Base-by-base conservation (phyloP, 2,113 vertebrate genomes). In the Neoarius graeffei region DNA sequence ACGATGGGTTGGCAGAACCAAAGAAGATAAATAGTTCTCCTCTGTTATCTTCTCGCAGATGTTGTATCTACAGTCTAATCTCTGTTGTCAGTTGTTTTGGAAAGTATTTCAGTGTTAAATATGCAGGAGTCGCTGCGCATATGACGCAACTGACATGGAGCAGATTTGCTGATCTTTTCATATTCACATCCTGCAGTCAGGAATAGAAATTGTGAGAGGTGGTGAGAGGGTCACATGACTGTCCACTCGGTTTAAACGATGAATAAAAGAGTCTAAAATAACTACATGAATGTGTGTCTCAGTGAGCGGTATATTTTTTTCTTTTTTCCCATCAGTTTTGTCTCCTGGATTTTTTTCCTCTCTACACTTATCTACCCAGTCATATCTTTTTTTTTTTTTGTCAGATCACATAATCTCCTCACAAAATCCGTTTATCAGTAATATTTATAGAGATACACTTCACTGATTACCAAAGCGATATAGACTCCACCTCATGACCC, bases 141-240 rank as follows among this genome's bases (percentile, higher is more conserved):
- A 42, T 62, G 50, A 71, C 5, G 82, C 83, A 54, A 7, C 62
- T 84, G 56, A 48, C 56, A 50, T 17, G 30, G 23, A n/a, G 71
- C 48, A 50, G 30, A 52, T 23, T 30, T 23, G 42, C 50, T 42
- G 50, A 59, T 27, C 25, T 20, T 83, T 76, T 76, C 30, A 77
- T 84, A 30, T 35, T 74, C 69, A 30, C 73, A 25, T 11, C 25
- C 64, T 71, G 25, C 35, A 50, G 71, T 42, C 69, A 50, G 54
- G 27, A 74, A 73, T 59, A 35, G 84, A 23, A 54, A 6, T 7
- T 50, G 13, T 52, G 20, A 23, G 50, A 10, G 71, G 23, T 17
- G 66, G n/a, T 50, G 23, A 73, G 42, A 87, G 66, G 62, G 66
- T 73, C 59, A 87, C 59, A 25, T 66, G 30, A 66, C 35, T 82